Evolutionary conservation across 2,888 invertebrate genomes (phyloP).

Genomic region (Euzophera pinguis): DNA sequence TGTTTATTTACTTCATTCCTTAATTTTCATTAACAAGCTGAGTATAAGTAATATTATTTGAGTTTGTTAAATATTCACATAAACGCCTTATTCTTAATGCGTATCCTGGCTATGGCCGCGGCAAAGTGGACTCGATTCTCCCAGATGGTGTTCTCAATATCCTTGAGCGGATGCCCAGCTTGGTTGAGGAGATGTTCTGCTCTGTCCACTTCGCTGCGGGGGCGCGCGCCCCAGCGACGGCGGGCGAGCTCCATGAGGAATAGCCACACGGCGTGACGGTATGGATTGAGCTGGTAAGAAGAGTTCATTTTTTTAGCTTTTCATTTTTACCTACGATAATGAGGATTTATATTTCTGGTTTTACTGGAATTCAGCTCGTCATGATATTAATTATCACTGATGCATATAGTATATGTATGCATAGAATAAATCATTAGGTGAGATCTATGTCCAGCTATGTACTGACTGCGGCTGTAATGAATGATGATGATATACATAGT

Average conservation of each 20-base stretch:
- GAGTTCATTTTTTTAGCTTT: too few relatives aligned
- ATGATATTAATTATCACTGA: too few relatives aligned
- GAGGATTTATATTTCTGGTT: too few relatives aligned
- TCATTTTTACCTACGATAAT: too few relatives aligned
- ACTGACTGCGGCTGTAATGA: too few relatives aligned
- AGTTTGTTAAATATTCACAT: slow-evolving; percentile 42
- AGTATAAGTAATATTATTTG: not conserved
- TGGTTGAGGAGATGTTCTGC: slow-evolving; percentile 44
- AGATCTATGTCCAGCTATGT: too few relatives aligned
- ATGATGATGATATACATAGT: too few relatives aligned
- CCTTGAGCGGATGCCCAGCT: slow-evolving; percentile 60
- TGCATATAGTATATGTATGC: too few relatives aligned
- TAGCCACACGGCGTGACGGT: slow-evolving; percentile 79
- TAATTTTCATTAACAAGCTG: too few relatives aligned
- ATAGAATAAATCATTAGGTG: too few relatives aligned
- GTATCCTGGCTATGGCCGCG: slow-evolving; percentile 87
- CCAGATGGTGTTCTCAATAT: slow-evolving; percentile 83
- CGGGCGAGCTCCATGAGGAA: slow-evolving; percentile 85
- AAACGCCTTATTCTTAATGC: slow-evolving; percentile 87
- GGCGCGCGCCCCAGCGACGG: slow-evolving; percentile 75
- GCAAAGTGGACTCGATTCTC: slow-evolving; percentile 83
- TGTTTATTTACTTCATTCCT: too few relatives aligned
- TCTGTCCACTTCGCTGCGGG: slow-evolving; percentile 47
- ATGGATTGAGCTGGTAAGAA: not conserved
- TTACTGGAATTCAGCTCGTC: too few relatives aligned